Evolutionary conservation across 92 coral and sea anemone genomes (phyloP).

Genomic region (Phenganax subtilis): DNA sequence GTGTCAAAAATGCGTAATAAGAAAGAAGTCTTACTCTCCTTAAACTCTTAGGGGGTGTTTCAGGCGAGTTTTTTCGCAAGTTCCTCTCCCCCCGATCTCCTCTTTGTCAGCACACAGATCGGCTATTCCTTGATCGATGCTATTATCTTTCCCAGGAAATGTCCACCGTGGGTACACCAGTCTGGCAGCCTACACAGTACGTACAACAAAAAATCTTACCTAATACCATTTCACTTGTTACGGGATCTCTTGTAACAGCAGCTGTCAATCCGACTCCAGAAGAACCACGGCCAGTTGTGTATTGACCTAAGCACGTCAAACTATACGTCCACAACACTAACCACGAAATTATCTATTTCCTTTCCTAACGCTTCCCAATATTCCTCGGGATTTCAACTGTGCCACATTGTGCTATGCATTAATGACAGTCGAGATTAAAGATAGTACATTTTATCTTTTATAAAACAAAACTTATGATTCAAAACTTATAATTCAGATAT

Average conservation of each 20-base stretch:
- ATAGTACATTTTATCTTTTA: too few relatives aligned
- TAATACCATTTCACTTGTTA: conserved; percentile 93
- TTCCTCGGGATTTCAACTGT: too few relatives aligned
- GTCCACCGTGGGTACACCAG: neutral
- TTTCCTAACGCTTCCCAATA: neutral
- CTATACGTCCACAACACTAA: neutral
- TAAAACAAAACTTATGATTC: too few relatives aligned
- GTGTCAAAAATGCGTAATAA: too few relatives aligned
- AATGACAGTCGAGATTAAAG: too few relatives aligned
- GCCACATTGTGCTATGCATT: too few relatives aligned
- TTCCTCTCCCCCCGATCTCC: too few relatives aligned
- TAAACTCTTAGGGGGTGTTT: too few relatives aligned
- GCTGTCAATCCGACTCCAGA: conserved; percentile 98
- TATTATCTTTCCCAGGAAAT: neutral
- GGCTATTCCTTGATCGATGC: neutral
- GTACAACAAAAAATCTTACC: conserved; percentile 45
- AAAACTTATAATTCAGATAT: too few relatives aligned
- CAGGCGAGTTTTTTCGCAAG: too few relatives aligned
- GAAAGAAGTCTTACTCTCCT: too few relatives aligned
- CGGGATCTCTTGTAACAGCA: conserved; percentile 92
- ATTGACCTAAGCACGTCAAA: conserved; percentile 63
- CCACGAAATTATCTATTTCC: neutral
- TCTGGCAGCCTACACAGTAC: neutral
- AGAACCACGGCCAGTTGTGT: conserved; percentile 97
- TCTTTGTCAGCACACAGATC: neutral